Conservation (phyloP, 2,113 vertebrate genomes). For the Dendropsophus ebraccatus region DNA sequence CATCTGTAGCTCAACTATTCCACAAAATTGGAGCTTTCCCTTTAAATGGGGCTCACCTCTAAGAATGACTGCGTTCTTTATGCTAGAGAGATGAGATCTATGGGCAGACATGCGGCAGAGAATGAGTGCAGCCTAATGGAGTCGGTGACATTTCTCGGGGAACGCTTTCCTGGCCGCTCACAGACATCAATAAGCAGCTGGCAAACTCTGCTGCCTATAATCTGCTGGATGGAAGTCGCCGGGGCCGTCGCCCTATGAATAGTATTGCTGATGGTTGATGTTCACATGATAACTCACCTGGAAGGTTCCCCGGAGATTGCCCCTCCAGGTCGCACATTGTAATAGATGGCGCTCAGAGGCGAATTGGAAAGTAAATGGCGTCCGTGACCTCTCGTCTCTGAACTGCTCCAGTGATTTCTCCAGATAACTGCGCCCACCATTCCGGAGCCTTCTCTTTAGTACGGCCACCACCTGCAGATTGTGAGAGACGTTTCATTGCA, state of each 20-base stretch:
- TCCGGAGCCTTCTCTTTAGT: neutral
- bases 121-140: neutral
- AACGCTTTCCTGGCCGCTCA: neutral
- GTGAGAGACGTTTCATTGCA: too few relatives aligned
- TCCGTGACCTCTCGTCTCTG: neutral
- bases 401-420: neutral
- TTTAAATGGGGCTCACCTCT: neutral
- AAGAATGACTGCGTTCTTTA: neutral
- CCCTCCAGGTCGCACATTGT: neutral
- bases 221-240: neutral
- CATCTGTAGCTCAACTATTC: neutral
- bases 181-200: slow-evolving; percentile 12
- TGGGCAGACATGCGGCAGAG: neutral
- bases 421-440: too few relatives aligned
- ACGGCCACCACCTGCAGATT: neutral
- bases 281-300: slow-evolving; percentile 24
- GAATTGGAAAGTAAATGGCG: neutral
- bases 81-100: neutral
- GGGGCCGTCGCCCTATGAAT: neutral
- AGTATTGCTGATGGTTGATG: slow-evolving; percentile 21
- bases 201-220: slow-evolving; percentile 5
- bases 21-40: neutral
- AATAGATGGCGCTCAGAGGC: neutral
- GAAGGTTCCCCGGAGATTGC: neutral
- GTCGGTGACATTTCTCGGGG: slow-evolving; percentile 1